Evolutionary conservation across 2,888 invertebrate genomes (phyloP).

Genomic region (Perithous albicinctus): DNA sequence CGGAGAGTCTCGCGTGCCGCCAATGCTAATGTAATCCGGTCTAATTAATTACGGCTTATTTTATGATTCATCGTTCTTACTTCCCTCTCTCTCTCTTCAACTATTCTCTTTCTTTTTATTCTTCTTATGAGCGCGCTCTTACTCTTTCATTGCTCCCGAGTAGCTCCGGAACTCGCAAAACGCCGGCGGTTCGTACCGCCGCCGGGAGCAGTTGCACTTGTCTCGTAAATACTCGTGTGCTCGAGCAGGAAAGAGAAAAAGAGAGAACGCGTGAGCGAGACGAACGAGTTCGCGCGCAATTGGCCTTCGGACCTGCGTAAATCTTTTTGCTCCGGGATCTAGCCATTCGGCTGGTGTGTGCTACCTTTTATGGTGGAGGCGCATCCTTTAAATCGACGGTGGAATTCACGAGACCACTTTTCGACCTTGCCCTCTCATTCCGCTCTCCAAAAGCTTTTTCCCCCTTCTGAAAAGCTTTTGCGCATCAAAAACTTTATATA

Average conservation of each 20-base stretch:
- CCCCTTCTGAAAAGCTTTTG: slow-evolving; percentile 23
- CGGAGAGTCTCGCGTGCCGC: slow-evolving; percentile 79
- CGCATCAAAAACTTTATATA: slow-evolving; percentile 35
- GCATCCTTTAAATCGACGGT: slow-evolving; percentile 62
- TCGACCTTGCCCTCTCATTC: slow-evolving; percentile 48
- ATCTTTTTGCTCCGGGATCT: slow-evolving; percentile 66
- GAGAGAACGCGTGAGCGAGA: slow-evolving; percentile 16
- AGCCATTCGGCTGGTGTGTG: slow-evolving; percentile 53
- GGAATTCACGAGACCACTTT: slow-evolving; percentile 65
- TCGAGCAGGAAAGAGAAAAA: slow-evolving; percentile 21
- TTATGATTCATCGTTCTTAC: slow-evolving; percentile 77
- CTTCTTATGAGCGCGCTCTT: slow-evolving; percentile 16
- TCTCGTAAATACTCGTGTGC: slow-evolving; percentile 70
- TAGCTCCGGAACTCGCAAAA: slow-evolving; percentile 42
- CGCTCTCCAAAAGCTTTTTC: background rate
- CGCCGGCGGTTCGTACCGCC: slow-evolving; percentile 33
- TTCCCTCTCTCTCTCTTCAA: slow-evolving; percentile 25
- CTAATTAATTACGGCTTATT: slow-evolving; percentile 81
- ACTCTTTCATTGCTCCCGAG: slow-evolving; percentile 51
- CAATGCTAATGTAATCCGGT: slow-evolving; percentile 78
- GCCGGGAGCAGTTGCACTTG: slow-evolving; percentile 62
- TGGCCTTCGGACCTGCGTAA: slow-evolving; percentile 73
- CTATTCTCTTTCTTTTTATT: slow-evolving; percentile 25
- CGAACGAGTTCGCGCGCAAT: slow-evolving; percentile 68
- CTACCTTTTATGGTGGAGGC: slow-evolving; percentile 51